Evolutionary conservation across 2,888 invertebrate species (phyloP), one percentile per base, ranked within the genome.

Genomic region (Macrophya alboannulata): DNA sequence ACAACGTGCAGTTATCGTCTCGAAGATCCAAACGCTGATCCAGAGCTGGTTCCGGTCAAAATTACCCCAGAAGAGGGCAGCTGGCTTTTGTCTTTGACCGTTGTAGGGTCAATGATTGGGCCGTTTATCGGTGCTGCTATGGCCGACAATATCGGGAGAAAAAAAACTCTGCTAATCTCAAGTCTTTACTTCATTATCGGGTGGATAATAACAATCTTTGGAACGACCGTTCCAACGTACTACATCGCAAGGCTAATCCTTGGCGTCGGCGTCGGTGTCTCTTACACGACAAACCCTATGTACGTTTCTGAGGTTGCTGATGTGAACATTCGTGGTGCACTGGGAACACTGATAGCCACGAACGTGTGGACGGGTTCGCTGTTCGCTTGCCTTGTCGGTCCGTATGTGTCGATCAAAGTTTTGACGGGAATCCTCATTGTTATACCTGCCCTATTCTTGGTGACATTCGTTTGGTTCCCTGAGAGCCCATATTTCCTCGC

Each of bases 241-340:
- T 93, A 93, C 88, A 72, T 89, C 0, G 89, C 93, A 1, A 89
- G 93, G 15, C 84, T 93, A 5, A 90, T 92, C 10, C 87, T 92
- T 5, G 93, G 93, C 1, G 85, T 93, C 10, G 93, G 93, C 0
- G 92, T 93, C 4, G 93, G 93, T 0, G 91, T 93, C 82, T 92
- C 93, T 0, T 93, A 93, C 87, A 92, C 92, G 10, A 90, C 91
- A 4, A 93, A 92, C 84, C 93, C 93, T 0, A 92, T 93, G 92
- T 93, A 93, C 89, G 91, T 93, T 4, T 93, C 93, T 0, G 93
- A 93, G 85, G 91, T 93, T 0, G 92, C 93, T 0, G 93, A 93
- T 81, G 89, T 91, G 6, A 90, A 90, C 48, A 92, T 93, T 15
- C 90, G 93, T 9, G 93, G 93, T 0, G 92, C 93, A 0, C 87